Base-by-base conservation (phyloP, 2,113 vertebrate genomes). In the Polypterus bichir region DNA sequence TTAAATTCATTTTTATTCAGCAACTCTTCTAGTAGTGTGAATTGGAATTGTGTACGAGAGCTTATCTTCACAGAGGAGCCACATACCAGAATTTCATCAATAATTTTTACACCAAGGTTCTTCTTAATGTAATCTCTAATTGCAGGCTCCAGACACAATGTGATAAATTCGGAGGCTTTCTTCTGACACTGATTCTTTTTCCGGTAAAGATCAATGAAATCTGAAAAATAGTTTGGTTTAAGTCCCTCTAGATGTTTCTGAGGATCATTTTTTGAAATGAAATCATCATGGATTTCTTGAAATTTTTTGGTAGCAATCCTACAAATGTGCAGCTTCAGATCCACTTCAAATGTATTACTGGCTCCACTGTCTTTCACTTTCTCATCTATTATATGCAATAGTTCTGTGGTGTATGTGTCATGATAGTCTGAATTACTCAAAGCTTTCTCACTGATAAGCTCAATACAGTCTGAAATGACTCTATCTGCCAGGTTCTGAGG, bases 231-330 rank as follows among this genome's bases (percentile, higher is more conserved):
- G 47, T 3, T 76, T 0, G 66, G 9, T 61, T 69, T 81, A 57
- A 64, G 66, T 54, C 69, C 46, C 4, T 1, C 4, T 0, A 81
- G 61, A 54, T 70, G 69, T 48, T 6, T 61, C 1, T 4, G 5
- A 1, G 76, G 75, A n/a, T 82, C 74, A 4, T 82, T 82, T 1
- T 83, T 76, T 49, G 78, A 81, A 4, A 66, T 70, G 65, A 69
- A 76, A 48, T 54, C 66, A 1, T 83, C 69, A 59, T 80, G 77
- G 46, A 79, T 65, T 57, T 74, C 71, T 67, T 81, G 76, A 67
- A 85, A 82, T 7, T 81, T 74, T 48, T 68, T 49, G 57, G 73
- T 75, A 27, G 79, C 79, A 62, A 61, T 56, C 1, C 63, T 76
- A 74, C 77, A 82, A 62, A 83, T 72, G 69, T 83, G 64, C 10